Base-by-base conservation (phyloP, 2,113 vertebrate species). In the Elephas maximus region DNA sequence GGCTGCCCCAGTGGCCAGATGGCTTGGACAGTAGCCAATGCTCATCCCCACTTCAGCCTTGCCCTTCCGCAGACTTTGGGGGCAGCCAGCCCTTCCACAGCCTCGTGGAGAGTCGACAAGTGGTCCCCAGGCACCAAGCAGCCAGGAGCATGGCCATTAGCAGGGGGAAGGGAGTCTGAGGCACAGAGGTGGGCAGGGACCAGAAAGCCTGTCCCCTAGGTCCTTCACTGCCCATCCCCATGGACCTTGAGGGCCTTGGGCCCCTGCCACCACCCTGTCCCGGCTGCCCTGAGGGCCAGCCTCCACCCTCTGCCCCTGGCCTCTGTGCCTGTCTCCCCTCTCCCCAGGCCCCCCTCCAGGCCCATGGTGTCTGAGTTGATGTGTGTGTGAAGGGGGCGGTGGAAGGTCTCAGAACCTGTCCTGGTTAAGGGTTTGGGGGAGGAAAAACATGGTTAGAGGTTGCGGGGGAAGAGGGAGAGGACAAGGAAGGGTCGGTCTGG, bases 261-360 rank as follows among this genome's bases (percentile, higher is more conserved):
- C 26, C 65, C 77, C 28, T 5, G n/a, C 20, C 69, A 71, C 18
- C 57, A 33, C 37, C 41, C 60, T 24, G n/a, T 69, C 44, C 83
- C 92, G 9, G 1, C 4, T 23, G 60, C 51, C 79, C 90, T 9
- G 11, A 21, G n/a, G 78, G 45, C 85, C 71, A 30, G 78, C 51
- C 77, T 86, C 37, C 8, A 71, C 76, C 79, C 84, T 95, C 44
- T 62, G 76, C 82, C 96, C 76, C 81, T n/a, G 26, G 18, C 65
- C 45, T 48, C 80, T 89, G 67, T 84, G 51, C 98, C 98, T 98
- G 98, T 98, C 98, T 97, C 94, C 84, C 91, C 76, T 98, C 97
- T 98, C 97, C 90, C 96, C 83, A 94, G 63, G 41, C 37, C 41
- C 67, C 79, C 57, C 51, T 74, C 76, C 78, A 86, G 63, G 76